Conservation (phyloP, 2,113 vertebrate genomes). For the Romanogobio albipinnatus region DNA sequence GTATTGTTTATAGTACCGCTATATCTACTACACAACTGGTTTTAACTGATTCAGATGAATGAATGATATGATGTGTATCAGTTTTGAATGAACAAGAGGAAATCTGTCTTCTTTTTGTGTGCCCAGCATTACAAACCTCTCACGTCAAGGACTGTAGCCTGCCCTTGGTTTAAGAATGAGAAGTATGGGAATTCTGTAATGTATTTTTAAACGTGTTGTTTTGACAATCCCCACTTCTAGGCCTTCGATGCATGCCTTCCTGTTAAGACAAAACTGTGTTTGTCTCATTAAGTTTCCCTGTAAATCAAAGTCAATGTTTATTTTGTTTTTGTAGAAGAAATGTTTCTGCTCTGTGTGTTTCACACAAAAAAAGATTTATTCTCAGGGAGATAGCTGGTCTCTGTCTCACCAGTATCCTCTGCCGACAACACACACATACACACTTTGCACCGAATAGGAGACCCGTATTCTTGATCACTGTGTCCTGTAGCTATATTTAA, state of each 20-base stretch:
- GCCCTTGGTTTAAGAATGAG: slow-evolving; percentile 12
- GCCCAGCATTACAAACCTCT: neutral
- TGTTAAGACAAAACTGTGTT: neutral
- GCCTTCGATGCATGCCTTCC: slow-evolving; percentile 23
- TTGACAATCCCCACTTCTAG: slow-evolving; percentile 35
- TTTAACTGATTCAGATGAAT: neutral
- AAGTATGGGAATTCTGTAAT: slow-evolving; percentile 3
- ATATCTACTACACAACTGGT: neutral
- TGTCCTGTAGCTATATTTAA: slow-evolving; percentile 69
- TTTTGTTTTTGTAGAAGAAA: neutral
- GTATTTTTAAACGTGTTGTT: neutral
- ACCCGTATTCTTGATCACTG: slow-evolving; percentile 78
- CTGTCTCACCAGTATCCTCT: slow-evolving; percentile 63
- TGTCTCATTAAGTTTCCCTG: slow-evolving; percentile 10
- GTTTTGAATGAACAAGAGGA: neutral
- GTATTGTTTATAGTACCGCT: slow-evolving; percentile 16
- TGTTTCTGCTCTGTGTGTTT: slow-evolving; percentile 33
- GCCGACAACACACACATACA: slow-evolving; percentile 44
- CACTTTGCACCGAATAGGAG: slow-evolving; percentile 77
- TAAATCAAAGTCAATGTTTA: neutral
- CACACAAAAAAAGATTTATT: slow-evolving; percentile 44
- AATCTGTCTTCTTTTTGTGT: neutral
- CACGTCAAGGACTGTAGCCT: neutral
- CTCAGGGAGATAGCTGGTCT: slow-evolving; percentile 79
- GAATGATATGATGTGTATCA: neutral